These are phyloP conservation scores for Tenodera sinensis DNA, from an alignment of 2,888 invertebrate species.

Conservation along the genomic window DNA sequence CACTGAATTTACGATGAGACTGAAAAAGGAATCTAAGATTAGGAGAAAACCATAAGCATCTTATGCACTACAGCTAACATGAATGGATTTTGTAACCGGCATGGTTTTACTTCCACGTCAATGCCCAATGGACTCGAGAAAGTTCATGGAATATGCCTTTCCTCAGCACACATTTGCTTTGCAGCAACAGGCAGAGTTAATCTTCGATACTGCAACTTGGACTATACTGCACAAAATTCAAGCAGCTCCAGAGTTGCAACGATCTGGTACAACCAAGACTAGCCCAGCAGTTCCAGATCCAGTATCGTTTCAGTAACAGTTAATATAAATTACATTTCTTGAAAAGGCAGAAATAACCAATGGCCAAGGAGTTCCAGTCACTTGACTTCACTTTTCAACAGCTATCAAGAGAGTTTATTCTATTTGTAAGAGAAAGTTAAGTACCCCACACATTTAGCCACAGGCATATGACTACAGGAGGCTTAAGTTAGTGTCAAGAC, in stretches of 20 bases:
- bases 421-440: too few relatives aligned
- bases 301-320: not conserved
- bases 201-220: slow-evolving; percentile 33
- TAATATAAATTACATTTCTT: too few relatives aligned
- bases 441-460: too few relatives aligned
- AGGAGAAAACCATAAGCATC: too few relatives aligned
- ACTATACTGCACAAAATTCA: slow-evolving; percentile 27
- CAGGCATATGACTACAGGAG: too few relatives aligned
- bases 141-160: slow-evolving; percentile 33
- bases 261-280: not conserved
- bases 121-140: slow-evolving; percentile 29
- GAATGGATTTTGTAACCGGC: slow-evolving; percentile 19
- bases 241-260: slow-evolving; percentile 30
- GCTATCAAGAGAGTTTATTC: too few relatives aligned
- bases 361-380: too few relatives aligned
- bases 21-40: slow-evolving; percentile 48
- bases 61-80: too few relatives aligned
- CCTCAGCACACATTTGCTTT: slow-evolving; percentile 19
- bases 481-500: too few relatives aligned
- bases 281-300: not conserved
- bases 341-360: too few relatives aligned
- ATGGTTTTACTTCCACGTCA: slow-evolving; percentile 33
- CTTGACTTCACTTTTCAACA: too few relatives aligned
- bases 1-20: slow-evolving; percentile 99
- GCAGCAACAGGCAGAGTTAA: slow-evolving; percentile 13